Percentiles rank a stretch among this genome's conserved stretches.
Conservation (phyloP, 1,140 invertebrate genomes). For the Brachionus rotundiformis region DNA sequence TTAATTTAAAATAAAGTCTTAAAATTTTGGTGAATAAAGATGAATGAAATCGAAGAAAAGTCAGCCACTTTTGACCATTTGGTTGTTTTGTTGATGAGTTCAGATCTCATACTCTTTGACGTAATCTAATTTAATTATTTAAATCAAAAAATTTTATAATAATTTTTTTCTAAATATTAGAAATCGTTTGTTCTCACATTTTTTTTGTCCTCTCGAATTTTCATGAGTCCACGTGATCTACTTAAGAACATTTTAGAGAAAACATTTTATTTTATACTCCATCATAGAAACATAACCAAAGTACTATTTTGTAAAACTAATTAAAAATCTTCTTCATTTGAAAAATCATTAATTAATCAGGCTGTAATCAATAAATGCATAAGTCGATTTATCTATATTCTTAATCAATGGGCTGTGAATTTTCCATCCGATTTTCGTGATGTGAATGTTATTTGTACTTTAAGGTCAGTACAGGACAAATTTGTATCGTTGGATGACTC, state of each 20-base stretch:
- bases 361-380: background rate
- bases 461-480: background rate
- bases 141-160: background rate
- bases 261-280: conserved; percentile 18
- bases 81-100: conserved; percentile 8
- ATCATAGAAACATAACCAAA: conserved; percentile 11
- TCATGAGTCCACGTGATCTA: background rate
- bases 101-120: conserved; percentile 29
- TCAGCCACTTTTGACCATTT: conserved; percentile 42
- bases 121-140: background rate
- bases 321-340: background rate
- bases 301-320: background rate
- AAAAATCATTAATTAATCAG: no score
- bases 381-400: conserved; percentile 2
- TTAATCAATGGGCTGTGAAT: conserved; percentile 2
- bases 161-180: background rate
- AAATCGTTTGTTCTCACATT: conserved; percentile 37
- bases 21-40: background rate
- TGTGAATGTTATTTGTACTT: background rate
- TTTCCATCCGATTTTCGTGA: conserved; percentile 51
- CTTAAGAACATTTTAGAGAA: conserved; percentile 19
- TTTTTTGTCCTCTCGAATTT: conserved; percentile 43
- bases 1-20: background rate
- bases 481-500: background rate
- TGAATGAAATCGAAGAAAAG: background rate